These are phyloP conservation scores for Lagodon rhomboides DNA, from an alignment of 2,797 vertebrate species.

Conservation along the genomic window DNA sequence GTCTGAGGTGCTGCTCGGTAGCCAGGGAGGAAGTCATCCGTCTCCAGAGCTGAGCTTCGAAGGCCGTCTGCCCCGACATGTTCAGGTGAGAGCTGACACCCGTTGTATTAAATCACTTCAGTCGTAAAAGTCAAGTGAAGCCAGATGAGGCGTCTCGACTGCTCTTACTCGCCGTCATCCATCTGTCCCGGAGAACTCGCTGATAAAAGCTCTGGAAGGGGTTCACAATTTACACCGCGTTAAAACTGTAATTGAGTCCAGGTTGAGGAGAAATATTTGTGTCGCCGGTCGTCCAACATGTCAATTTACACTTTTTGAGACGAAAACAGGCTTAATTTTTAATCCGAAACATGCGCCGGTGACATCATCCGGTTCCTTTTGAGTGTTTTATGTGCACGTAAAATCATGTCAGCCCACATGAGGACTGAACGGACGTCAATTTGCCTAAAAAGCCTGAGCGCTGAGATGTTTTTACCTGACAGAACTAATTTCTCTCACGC, in stretches of 20 bases:
- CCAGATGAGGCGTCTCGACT: slow-evolving; percentile 69
- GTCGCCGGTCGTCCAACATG: not conserved
- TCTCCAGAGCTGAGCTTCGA: slow-evolving; percentile 58
- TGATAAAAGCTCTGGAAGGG: slow-evolving; percentile 42
- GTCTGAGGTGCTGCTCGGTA: slow-evolving; percentile 65
- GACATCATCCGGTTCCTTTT: slow-evolving; percentile 10
- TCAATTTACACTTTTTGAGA: slow-evolving; percentile 4
- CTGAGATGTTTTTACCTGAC: slow-evolving; percentile 30
- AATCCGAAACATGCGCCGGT: not conserved
- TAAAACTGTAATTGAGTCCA: slow-evolving; percentile 5
- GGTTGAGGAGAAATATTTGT: slow-evolving; percentile 12
- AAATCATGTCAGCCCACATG: not conserved
- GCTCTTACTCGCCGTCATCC: not conserved
- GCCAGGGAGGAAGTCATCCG: slow-evolving; percentile 76
- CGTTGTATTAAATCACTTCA: slow-evolving; percentile 68
- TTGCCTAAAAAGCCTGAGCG: not conserved
- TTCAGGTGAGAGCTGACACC: slow-evolving; percentile 76
- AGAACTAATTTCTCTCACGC: slow-evolving; percentile 22
- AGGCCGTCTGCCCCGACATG: slow-evolving; percentile 44
- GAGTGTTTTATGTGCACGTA: slow-evolving; percentile 23
- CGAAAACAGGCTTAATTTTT: slow-evolving; percentile 12
- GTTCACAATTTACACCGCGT: not conserved
- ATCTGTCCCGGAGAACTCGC: slow-evolving; percentile 15
- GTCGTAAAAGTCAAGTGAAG: slow-evolving; percentile 64
- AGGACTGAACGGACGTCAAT: not conserved